Conservation (phyloP, 1,140 invertebrate species). For the Lanistes nyassanus region DNA sequence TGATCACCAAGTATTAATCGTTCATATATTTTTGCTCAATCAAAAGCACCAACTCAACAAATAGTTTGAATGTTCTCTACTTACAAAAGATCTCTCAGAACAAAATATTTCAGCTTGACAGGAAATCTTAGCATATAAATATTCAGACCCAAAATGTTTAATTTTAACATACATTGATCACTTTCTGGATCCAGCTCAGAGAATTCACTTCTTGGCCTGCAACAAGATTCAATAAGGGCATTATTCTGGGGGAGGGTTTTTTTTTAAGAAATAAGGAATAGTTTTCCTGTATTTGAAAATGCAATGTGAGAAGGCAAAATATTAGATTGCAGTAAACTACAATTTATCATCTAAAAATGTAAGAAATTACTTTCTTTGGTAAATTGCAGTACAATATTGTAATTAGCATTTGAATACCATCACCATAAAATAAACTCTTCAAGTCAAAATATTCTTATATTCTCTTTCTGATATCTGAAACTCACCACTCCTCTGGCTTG, state of each 20-base stretch:
- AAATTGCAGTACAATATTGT: not conserved
- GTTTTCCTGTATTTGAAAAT: too few relatives aligned
- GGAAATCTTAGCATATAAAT: too few relatives aligned
- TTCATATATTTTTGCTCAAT: too few relatives aligned
- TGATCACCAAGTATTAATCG: too few relatives aligned
- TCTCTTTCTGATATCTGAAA: not conserved
- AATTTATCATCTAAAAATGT: not conserved
- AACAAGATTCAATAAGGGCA: constrained; percentile 38
- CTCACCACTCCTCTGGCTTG: constrained; percentile 96
- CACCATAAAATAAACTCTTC: not conserved
- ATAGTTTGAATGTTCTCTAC: too few relatives aligned
- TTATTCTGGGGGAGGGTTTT: too few relatives aligned
- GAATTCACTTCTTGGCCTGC: constrained; percentile 93
- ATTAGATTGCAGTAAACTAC: not conserved
- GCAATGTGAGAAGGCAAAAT: not conserved
- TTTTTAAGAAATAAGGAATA: too few relatives aligned
- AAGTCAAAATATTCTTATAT: not conserved
- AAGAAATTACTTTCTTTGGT: too few relatives aligned
- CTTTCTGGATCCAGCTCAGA: constrained; percentile 85
- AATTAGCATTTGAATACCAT: not conserved
- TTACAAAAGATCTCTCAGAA: too few relatives aligned
- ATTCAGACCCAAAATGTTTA: too few relatives aligned
- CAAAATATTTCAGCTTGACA: too few relatives aligned
- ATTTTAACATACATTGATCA: constrained; percentile 79
- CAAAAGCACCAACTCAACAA: too few relatives aligned